These are phyloP conservation scores for Spea hammondii DNA, from an alignment of 2,797 vertebrate species.

Conservation along the genomic window DNA sequence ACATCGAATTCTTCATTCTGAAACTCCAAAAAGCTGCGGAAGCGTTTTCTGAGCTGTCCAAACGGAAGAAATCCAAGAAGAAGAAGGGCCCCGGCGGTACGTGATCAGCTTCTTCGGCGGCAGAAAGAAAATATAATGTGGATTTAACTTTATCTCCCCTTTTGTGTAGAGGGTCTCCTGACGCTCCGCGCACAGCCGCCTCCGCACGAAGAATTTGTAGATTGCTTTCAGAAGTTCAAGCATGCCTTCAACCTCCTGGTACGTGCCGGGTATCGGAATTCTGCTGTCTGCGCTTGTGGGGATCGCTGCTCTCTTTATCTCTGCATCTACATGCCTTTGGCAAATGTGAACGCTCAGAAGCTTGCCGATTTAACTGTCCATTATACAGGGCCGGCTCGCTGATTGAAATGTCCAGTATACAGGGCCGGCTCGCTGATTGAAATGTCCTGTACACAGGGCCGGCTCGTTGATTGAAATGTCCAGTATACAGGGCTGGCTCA, in stretches of 20 bases:
- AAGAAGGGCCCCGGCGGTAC: slow-evolving; percentile 89
- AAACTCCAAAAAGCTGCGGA: slow-evolving; percentile 94
- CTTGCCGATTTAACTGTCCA: too few relatives aligned
- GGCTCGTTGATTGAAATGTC: too few relatives aligned
- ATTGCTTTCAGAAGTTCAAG: slow-evolving; percentile 97
- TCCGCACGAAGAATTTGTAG: slow-evolving; percentile 83
- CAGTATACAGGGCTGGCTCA: too few relatives aligned
- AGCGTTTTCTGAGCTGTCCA: slow-evolving; percentile 84
- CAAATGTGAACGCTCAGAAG: too few relatives aligned
- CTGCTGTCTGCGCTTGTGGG: too few relatives aligned
- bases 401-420: too few relatives aligned
- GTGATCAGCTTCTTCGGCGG: slow-evolving; percentile 19
- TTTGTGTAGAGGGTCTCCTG: slow-evolving; percentile 87
- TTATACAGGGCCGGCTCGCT: too few relatives aligned
- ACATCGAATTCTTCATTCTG: slow-evolving; percentile 91
- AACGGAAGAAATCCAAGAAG: slow-evolving; percentile 88
- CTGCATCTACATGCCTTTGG: too few relatives aligned
- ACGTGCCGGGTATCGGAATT: slow-evolving; percentile 19
- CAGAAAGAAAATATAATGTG: not conserved
- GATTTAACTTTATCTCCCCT: not conserved
- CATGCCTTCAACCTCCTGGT: slow-evolving; percentile 96
- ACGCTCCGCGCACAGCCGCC: slow-evolving; percentile 89
- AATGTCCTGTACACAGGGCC: too few relatives aligned
- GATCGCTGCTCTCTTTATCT: too few relatives aligned
- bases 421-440: too few relatives aligned